These are phyloP conservation scores for Ptychoptera albimana DNA, from an alignment of 2,888 invertebrate species.

Conservation along the genomic window DNA sequence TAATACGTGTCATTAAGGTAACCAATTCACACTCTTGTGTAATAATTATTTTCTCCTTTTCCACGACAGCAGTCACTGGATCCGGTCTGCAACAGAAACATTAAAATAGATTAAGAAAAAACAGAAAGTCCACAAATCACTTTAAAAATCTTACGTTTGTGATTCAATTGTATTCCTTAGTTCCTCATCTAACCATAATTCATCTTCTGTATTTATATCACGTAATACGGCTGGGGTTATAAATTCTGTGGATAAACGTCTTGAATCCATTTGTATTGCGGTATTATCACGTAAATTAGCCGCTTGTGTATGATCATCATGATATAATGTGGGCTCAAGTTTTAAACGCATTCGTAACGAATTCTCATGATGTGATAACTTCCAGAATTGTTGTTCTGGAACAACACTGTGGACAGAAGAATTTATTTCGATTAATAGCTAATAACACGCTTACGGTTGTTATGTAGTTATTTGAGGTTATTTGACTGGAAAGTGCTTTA, in stretches of 20 bases:
- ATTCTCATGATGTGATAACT: conserved; percentile 43
- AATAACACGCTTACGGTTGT: too few species aligned
- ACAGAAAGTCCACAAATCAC: neutral
- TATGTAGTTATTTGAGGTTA: too few species aligned
- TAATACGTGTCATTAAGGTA: conserved; percentile 40
- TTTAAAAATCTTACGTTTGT: conserved; percentile 20
- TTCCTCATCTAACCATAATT: conserved; percentile 32
- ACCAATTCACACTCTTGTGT: conserved; percentile 45
- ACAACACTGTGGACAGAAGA: conserved; percentile 20
- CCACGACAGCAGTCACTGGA: neutral
- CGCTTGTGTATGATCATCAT: conserved; percentile 40
- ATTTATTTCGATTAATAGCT: too few species aligned
- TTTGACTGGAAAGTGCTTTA: neutral
- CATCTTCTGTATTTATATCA: conserved; percentile 31
- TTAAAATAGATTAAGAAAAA: neutral
- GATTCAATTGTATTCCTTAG: conserved; percentile 28
- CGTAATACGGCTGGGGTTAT: conserved; percentile 31
- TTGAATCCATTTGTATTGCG: conserved; percentile 14
- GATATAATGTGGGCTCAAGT: conserved; percentile 37
- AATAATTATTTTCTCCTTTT: conserved; percentile 32
- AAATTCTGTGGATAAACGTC: conserved; percentile 26
- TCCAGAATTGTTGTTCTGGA: conserved; percentile 35
- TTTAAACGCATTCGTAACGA: conserved; percentile 44
- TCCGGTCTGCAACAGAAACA: neutral
- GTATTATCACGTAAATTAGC: conserved; percentile 42